These are phyloP conservation scores for Sepioteuthis lessoniana DNA, from an alignment of 2,888 invertebrate species.

Conservation along the genomic window DNA sequence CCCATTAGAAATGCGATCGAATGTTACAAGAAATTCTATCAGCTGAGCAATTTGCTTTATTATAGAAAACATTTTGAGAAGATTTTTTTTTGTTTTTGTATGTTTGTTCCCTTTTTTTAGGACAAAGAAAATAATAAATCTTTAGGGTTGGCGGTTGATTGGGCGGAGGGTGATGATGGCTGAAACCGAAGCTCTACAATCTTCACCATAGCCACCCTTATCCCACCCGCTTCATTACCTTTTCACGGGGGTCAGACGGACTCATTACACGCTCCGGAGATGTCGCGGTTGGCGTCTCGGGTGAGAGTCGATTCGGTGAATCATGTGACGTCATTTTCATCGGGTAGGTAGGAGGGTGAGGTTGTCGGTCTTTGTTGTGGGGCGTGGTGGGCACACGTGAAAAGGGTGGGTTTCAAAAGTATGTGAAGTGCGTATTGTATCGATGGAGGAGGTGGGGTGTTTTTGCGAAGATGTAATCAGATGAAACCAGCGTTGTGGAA, in stretches of 20 bases:
- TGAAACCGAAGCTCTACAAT: background rate
- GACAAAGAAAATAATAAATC: background rate
- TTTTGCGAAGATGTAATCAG: background rate
- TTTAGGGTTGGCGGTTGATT: background rate
- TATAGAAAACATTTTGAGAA: background rate
- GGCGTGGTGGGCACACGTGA: background rate
- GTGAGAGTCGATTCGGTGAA: background rate
- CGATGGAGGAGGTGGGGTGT: background rate
- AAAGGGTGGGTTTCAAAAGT: background rate
- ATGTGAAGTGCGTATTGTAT: background rate
- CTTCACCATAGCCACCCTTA: background rate
- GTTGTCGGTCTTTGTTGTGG: background rate
- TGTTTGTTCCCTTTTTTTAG: no score
- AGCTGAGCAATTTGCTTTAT: background rate
- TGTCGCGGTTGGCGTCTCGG: background rate
- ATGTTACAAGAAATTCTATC: no score
- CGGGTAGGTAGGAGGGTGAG: no score
- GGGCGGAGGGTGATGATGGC: background rate
- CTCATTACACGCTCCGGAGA: constrained; percentile 17
- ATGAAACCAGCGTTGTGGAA: background rate
- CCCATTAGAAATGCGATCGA: background rate
- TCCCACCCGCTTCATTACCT: background rate
- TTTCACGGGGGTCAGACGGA: background rate
- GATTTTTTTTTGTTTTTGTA: no score
- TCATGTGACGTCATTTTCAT: background rate